Evolutionary conservation across 1,140 invertebrate species (phyloP).

Genomic region (Sinella curviseta): DNA sequence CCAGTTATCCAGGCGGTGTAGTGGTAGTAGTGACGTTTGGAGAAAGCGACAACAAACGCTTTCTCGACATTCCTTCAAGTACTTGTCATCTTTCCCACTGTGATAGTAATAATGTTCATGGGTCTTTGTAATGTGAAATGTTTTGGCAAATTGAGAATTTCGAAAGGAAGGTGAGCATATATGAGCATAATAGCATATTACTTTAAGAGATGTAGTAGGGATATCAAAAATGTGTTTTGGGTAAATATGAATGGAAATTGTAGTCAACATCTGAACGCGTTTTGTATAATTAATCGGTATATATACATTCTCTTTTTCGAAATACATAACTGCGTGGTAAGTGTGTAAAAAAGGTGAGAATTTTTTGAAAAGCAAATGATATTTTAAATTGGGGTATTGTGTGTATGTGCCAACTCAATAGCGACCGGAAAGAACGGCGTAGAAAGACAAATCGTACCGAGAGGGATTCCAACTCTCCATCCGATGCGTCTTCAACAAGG

Average conservation of each 20-base stretch:
- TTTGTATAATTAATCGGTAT: background rate
- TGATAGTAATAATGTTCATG: conserved; percentile 19
- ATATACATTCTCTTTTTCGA: too few relatives aligned
- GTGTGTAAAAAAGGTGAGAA: too few relatives aligned
- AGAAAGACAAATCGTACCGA: conserved; percentile 28
- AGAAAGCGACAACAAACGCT: too few relatives aligned
- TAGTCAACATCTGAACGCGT: background rate
- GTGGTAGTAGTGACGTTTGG: too few relatives aligned
- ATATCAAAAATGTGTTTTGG: too few relatives aligned
- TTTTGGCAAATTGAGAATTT: conserved; percentile 6
- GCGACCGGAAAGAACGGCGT: conserved; percentile 44
- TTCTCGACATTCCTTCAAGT: too few relatives aligned
- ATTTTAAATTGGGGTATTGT: background rate
- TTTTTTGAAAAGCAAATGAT: background rate
- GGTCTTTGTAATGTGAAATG: conserved; percentile 25
- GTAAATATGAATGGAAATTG: background rate
- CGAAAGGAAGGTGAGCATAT: background rate
- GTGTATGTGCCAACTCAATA: background rate
- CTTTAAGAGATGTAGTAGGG: too few relatives aligned
- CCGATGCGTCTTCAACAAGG: conserved; percentile 33
- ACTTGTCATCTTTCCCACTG: too few relatives aligned
- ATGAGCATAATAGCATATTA: background rate
- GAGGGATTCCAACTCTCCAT: conserved; percentile 37
- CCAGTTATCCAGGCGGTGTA: too few relatives aligned
- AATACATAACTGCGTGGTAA: too few relatives aligned